Evolutionary conservation across 2,888 invertebrate species (phyloP).

Genomic region (Platycnemis pennipes): DNA sequence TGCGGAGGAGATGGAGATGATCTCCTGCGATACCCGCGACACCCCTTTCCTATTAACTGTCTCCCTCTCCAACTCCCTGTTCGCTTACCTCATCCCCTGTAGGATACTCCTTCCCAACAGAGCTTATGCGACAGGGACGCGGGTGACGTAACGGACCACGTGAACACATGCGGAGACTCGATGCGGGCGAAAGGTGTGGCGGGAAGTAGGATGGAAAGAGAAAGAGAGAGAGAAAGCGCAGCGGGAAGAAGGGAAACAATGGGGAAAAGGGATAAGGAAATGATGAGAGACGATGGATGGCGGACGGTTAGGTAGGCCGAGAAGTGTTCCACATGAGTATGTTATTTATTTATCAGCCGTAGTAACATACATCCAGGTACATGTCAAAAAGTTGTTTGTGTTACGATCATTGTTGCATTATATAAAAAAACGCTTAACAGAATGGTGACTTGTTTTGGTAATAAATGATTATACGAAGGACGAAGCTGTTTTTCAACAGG

Average conservation of each 20-base stretch:
- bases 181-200: neutral
- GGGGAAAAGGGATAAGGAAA: neutral
- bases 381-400: no score
- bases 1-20: neutral
- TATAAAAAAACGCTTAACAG: no score
- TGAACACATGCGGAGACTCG: neutral
- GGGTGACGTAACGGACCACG: slow-evolving; percentile 19
- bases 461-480: no score
- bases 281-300: neutral
- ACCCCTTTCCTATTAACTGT: neutral
- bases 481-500: neutral
- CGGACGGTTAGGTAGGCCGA: neutral
- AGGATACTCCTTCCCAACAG: neutral
- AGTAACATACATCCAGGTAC: no score
- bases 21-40: neutral
- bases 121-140: neutral
- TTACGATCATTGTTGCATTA: no score
- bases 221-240: slow-evolving; percentile 37
- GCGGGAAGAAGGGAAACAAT: neutral
- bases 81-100: neutral
- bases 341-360: no score
- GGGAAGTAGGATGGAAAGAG: neutral
- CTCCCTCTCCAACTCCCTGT: neutral
- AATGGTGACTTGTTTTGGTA: no score
- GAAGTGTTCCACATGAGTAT: no score